Evolutionary conservation across 2,888 invertebrate genomes (phyloP), one percentile per base, ranked within the genome.

Genomic region (Agonopterix heracliana): DNA sequence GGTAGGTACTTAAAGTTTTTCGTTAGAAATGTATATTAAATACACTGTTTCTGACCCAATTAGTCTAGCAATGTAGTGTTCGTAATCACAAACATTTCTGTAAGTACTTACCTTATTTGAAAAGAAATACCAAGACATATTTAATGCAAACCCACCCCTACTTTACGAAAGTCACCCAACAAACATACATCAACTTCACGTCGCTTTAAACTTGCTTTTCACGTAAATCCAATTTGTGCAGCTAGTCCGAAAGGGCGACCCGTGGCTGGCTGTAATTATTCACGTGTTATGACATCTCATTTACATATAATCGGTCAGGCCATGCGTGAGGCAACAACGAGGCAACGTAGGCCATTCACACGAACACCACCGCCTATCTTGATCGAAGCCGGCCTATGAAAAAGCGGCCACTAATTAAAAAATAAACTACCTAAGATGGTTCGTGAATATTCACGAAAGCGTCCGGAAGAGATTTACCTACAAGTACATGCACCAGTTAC

Each of bases 211-310:
- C 78, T 81, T 68, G 77, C 81, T 71, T 84, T 84, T 81, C 84
- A 85, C 74, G 81, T 81, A 86, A 85, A 85, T 81, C 85, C 77
- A 87, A 85, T 86, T 86, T 86, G 83, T 78, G 81, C 66, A 80
- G 71, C 60, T 74, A 74, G 75, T 74, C 74, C 78, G 76, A 85
- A 85, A 85, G 87, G 85, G 87, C 74, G 80, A 86, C 69, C 77
- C 82, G 82, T 81, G 81, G 82, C 71, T 76, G 74, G 78, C 70
- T 74, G 84, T 86, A 83, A 88, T 88, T 88, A 88, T 87, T 88
- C 88, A 87, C 78, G 68, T 86, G 85, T 88, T 88, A 88, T 88
- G 88, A 88, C 88, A 86, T 87, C 82, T 77, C 79, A 88, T 88
- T 88, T 85, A 78, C 85, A 88, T 88, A 87, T 88, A 88, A 88